phyloP scores from a whole-genome alignment of 1,140 invertebrate species.

The Onthophagus taurus region DNA sequence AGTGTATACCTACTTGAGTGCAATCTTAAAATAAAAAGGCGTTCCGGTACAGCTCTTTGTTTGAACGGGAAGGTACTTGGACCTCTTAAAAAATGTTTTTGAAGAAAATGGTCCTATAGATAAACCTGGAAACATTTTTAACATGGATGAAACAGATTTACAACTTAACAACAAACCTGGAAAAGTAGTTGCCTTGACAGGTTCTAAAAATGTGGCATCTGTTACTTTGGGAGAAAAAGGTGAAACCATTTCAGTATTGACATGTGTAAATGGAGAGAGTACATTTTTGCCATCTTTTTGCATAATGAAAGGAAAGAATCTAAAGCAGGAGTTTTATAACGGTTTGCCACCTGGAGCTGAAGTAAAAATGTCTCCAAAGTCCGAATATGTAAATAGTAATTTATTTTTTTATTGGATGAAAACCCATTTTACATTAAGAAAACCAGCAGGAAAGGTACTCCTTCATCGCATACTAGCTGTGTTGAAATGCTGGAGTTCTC shows the following conservation, averaged over 20 bases:
- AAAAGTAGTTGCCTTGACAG: conserved; percentile 36
- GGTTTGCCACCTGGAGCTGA: conserved; percentile 25
- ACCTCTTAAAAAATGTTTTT: no score
- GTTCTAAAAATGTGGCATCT: conserved; percentile 30
- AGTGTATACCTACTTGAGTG: no score
- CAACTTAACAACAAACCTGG: conserved; percentile 36
- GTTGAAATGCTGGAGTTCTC: conserved; percentile 20
- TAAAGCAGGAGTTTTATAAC: conserved; percentile 30
- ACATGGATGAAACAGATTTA: conserved; percentile 35
- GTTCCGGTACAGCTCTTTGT: no score
- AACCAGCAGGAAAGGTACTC: conserved; percentile 22
- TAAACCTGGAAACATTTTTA: conserved; percentile 33
- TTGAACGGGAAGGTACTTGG: no score
- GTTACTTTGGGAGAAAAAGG: conserved; percentile 29
- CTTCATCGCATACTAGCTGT: conserved; percentile 19
- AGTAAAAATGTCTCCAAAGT: conserved; percentile 32
- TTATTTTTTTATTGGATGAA: conserved; percentile 32
- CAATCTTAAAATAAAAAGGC: no score
- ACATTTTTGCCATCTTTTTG: conserved; percentile 26
- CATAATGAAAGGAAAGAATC: conserved; percentile 31
- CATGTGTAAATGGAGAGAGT: conserved; percentile 23
- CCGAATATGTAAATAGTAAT: conserved; percentile 29
- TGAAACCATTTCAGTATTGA: conserved; percentile 28
- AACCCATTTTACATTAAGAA: conserved; percentile 25
- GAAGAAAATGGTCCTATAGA: no score